Conservation (phyloP, 2,113 vertebrate genomes). For the Galbula dea region DNA sequence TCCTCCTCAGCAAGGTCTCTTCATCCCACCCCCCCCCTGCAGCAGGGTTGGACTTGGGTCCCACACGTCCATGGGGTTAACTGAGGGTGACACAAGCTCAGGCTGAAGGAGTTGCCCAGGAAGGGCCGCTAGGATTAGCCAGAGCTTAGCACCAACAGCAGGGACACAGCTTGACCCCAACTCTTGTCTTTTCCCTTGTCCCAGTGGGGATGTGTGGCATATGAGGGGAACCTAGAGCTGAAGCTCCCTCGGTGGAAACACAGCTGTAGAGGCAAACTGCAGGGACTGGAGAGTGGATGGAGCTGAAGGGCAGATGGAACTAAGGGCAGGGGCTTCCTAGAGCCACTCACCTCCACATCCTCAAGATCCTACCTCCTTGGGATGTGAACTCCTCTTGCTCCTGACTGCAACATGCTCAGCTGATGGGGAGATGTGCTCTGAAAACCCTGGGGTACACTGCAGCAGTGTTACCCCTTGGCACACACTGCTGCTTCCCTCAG, state of each 20-base stretch:
- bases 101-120: neutral
- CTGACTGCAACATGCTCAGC: rapidly evolving
- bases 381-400: neutral
- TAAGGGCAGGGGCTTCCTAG: neutral
- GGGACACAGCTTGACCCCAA: neutral
- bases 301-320: neutral
- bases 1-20: neutral
- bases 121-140: neutral
- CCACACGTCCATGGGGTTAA: neutral
- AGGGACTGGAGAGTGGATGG: rapidly evolving
- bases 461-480: neutral
- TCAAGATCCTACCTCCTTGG: neutral
- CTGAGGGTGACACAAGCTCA: neutral
- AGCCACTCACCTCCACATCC: neutral
- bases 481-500: neutral
- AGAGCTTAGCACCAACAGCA: neutral
- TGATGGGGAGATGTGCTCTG: rapidly evolving
- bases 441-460: too few relatives aligned
- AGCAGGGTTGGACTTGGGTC: rapidly evolving
- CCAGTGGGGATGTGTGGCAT: too few relatives aligned
- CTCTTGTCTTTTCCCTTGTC: neutral
- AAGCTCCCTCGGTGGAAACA: neutral
- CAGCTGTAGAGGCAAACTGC: too few relatives aligned
- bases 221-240: too few relatives aligned
- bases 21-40: neutral